phyloP scores from a whole-genome alignment of 2,797 vertebrate species.

The Intellagama lesueurii region DNA sequence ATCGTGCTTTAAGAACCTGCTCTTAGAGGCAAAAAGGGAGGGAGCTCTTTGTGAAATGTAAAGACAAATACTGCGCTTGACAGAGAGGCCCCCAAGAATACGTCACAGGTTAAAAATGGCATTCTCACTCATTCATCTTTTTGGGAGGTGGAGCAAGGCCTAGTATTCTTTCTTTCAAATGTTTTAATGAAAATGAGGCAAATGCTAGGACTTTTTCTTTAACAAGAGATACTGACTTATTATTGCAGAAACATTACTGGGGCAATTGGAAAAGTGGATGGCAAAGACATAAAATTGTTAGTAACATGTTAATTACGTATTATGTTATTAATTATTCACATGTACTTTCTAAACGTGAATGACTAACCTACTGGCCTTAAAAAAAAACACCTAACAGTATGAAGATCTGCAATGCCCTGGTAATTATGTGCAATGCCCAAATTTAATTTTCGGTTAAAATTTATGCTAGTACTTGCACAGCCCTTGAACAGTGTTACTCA shows the following conservation, averaged over 20 bases:
- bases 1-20: not conserved
- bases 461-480: not conserved
- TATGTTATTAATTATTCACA: not conserved
- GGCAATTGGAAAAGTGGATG: not conserved
- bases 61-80: not conserved
- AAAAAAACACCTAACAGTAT: too few species aligned
- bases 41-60: not conserved
- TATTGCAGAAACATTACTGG: not conserved
- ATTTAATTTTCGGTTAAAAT: not conserved
- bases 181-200: not conserved
- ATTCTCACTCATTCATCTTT: not conserved
- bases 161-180: not conserved
- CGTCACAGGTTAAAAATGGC: not conserved
- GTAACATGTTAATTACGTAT: not conserved
- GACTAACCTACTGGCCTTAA: not conserved
- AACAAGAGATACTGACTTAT: too few species aligned
- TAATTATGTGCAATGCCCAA: too few species aligned
- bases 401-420: too few species aligned
- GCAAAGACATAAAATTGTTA: not conserved
- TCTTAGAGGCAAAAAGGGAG: not conserved
- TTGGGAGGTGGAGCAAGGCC: not conserved
- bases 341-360: not conserved
- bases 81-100: not conserved
- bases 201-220: not conserved
- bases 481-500: not conserved